Percentiles rank a stretch among this genome's conserved stretches.
Conservation (phyloP, 2,797 vertebrate genomes). For the Scomberomorus guttatus region DNA sequence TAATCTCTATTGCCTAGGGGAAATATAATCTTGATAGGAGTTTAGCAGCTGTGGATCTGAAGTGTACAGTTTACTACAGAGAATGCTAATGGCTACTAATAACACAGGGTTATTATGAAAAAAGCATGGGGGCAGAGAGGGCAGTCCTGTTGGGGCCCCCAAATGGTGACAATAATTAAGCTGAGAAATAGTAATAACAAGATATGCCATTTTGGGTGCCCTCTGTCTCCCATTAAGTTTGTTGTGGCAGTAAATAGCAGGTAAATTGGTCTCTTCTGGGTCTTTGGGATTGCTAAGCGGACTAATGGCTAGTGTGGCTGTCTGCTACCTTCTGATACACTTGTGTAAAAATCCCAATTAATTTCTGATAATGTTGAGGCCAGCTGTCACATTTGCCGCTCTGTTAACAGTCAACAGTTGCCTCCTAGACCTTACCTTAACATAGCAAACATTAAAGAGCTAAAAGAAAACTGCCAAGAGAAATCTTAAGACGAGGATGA, state of each 20-base stretch:
- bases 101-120: slow-evolving; percentile 35
- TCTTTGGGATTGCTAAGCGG: slow-evolving; percentile 38
- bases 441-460: not conserved
- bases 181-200: slow-evolving; percentile 40
- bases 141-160: slow-evolving; percentile 17
- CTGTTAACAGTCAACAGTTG: slow-evolving; percentile 16
- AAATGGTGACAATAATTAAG: slow-evolving; percentile 58
- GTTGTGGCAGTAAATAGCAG: slow-evolving; percentile 53
- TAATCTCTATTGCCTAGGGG: slow-evolving; percentile 47
- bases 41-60: slow-evolving; percentile 37
- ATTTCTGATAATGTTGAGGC: slow-evolving; percentile 28
- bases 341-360: slow-evolving; percentile 28
- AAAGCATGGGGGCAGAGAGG: slow-evolving; percentile 8
- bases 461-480: not conserved
- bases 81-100: slow-evolving; percentile 55
- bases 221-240: slow-evolving; percentile 50
- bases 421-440: not conserved
- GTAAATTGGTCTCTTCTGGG: slow-evolving; percentile 58
- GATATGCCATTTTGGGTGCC: slow-evolving; percentile 32
- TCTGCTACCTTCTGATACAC: slow-evolving; percentile 38
- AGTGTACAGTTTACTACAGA: slow-evolving; percentile 20
- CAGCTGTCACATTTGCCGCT: not conserved
- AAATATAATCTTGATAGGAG: slow-evolving; percentile 23
- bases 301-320: slow-evolving; percentile 45
- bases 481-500: not conserved